Base-by-base conservation (phyloP, 2,797 vertebrate species). In the Meda fulgida region DNA sequence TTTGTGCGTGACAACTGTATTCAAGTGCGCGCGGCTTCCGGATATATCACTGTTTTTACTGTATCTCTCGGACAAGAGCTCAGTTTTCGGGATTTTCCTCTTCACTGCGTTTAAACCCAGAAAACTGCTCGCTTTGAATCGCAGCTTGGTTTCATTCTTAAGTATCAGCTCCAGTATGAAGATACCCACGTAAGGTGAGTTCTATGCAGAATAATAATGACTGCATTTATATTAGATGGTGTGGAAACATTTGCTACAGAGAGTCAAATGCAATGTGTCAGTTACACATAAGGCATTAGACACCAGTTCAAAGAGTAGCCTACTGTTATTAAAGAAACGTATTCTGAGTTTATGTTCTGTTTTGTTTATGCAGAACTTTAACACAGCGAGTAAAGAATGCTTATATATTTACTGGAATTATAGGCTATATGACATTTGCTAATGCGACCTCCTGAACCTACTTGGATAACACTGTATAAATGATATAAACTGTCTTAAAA, bases 141-240 rank as follows among this genome's bases (percentile, higher is more conserved):
- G 10, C 85, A 80, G 19, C 69, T 73, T 73, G 75, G 38, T 72
- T 83, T 82, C 51, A 81, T 85, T 80, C 77, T 84, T 88, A 34
- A 34, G 71, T 65, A 78, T 48, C 85, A 78, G 34, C 43, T 26
- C n/a, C 73, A 92, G 87, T 88, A 95, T 95, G 95, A 92, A 92
- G 87, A 89, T 81, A 46, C 76, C 29, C 3, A 91, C 91, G 91
- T 92, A 92, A 94, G 95, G 95, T 95, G 91, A 92, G 92, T 89
- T 87, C 43, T 26, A 60, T 48, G 14, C 46, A 29, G 29, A 82
- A 53, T 77, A 38, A 14, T 23, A 66, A 60, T 29, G 36, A 36
- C 34, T 23, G 26, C 18, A 6, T 29, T 13, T 83, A 67, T 5
- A 10, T 63, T 36, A n/a, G 2, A 0, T 70, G 58, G 40, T 53